These are phyloP conservation scores for Notodonta ziczac DNA, from an alignment of 2,888 invertebrate species.

Conservation along the genomic window DNA sequence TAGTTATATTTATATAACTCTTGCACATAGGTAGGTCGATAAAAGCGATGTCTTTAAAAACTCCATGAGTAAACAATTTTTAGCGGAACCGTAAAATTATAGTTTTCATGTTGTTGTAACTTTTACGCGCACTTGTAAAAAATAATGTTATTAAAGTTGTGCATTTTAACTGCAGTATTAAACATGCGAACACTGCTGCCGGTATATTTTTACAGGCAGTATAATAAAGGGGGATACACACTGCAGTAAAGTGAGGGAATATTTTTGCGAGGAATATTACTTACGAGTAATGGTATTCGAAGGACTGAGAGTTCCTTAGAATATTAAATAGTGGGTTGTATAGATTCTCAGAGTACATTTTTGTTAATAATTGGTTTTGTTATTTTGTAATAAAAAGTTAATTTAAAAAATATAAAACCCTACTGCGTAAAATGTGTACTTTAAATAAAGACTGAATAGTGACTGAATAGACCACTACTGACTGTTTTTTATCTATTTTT, in stretches of 20 bases:
- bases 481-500: too few relatives aligned
- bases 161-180: constrained; percentile 15
- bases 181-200: not conserved
- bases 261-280: not conserved
- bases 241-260: not conserved
- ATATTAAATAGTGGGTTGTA: not conserved
- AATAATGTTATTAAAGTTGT: constrained; percentile 10
- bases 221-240: not conserved
- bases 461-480: too few relatives aligned
- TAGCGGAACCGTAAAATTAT: not conserved
- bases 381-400: too few relatives aligned
- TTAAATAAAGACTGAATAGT: too few relatives aligned
- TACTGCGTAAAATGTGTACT: too few relatives aligned
- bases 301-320: not conserved
- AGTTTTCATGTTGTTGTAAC: constrained; percentile 5
- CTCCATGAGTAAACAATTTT: constrained; percentile 1
- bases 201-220: not conserved
- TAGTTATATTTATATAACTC: too few relatives aligned
- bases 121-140: constrained; percentile 19
- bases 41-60: constrained; percentile 42
- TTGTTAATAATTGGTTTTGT: not conserved
- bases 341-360: not conserved
- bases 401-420: too few relatives aligned
- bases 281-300: not conserved
- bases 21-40: constrained; percentile 16